Conservation (phyloP, 2,888 invertebrate species). For the Catocala sponsa region DNA sequence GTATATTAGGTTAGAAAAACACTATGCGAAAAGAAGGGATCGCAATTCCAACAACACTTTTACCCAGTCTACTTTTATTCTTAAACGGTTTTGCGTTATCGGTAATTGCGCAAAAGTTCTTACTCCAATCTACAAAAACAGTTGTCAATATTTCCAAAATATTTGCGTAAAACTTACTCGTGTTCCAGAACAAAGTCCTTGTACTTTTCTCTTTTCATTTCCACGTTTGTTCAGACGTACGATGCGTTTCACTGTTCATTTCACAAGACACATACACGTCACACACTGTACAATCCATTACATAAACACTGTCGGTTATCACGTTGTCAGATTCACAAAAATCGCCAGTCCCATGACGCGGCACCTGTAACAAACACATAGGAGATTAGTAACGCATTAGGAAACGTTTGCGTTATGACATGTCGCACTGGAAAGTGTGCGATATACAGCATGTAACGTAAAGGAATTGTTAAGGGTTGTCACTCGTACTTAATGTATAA, state of each 20-base stretch:
- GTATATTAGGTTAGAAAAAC: no score
- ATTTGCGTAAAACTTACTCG: slow-evolving; percentile 64
- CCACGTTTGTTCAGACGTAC: slow-evolving; percentile 69
- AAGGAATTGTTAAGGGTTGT: no score
- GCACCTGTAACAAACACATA: slow-evolving; percentile 65
- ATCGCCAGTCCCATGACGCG: slow-evolving; percentile 56
- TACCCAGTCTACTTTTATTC: no score
- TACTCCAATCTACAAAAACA: no score
- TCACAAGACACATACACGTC: slow-evolving; percentile 63
- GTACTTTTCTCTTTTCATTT: slow-evolving; percentile 88
- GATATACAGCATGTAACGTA: background rate
- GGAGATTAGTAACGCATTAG: slow-evolving; percentile 48
- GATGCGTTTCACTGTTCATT: slow-evolving; percentile 72
- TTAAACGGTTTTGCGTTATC: no score
- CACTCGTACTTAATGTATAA: no score
- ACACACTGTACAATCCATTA: slow-evolving; percentile 57
- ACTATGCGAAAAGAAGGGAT: no score
- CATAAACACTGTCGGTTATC: slow-evolving; percentile 60
- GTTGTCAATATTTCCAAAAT: no score
- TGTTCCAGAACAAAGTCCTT: slow-evolving; percentile 72
- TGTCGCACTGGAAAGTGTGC: slow-evolving; percentile 35
- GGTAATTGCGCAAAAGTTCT: no score
- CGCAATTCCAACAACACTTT: no score
- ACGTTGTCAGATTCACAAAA: slow-evolving; percentile 55
- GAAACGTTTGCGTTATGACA: slow-evolving; percentile 27